These are phyloP conservation scores for Penaeus vannamei DNA, from an alignment of 1,140 invertebrate genomes.

Conservation along the genomic window DNA sequence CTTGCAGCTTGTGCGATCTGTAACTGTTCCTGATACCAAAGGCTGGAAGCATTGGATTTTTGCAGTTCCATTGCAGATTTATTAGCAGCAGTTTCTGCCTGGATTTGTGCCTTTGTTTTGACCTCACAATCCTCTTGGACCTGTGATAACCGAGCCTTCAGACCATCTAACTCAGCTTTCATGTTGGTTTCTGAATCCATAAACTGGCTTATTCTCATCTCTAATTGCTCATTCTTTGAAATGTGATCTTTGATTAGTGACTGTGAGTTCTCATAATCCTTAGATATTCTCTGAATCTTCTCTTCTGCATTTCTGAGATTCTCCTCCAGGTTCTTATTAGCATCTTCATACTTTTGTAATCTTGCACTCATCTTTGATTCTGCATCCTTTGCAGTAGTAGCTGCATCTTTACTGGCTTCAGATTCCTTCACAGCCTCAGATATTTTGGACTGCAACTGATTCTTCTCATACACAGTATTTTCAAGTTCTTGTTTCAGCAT, in stretches of 20 bases:
- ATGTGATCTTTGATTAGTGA: neutral
- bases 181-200: constrained; percentile 28
- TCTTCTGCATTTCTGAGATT: constrained; percentile 26
- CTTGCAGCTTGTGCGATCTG: constrained; percentile 50
- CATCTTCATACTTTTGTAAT: constrained; percentile 48
- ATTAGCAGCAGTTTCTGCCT: constrained; percentile 39
- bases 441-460: constrained; percentile 43
- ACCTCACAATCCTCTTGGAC: constrained; percentile 31
- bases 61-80: constrained; percentile 37
- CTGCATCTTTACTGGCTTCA: constrained; percentile 36
- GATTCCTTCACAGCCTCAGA: constrained; percentile 21
- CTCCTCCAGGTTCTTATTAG: constrained; percentile 46
- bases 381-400: constrained; percentile 40
- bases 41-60: constrained; percentile 16
- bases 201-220: constrained; percentile 19
- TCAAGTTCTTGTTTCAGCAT: constrained; percentile 61
- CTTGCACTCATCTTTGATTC: constrained; percentile 43
- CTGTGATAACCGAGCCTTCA: constrained; percentile 20
- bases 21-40: constrained; percentile 59
- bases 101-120: constrained; percentile 23
- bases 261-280: constrained; percentile 8
- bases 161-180: constrained; percentile 33
- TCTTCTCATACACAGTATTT: constrained; percentile 47
- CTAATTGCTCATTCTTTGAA: constrained; percentile 36
- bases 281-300: constrained; percentile 23